Base-by-base conservation (phyloP, 2,113 vertebrate species). In the Malurus cyaneus region DNA sequence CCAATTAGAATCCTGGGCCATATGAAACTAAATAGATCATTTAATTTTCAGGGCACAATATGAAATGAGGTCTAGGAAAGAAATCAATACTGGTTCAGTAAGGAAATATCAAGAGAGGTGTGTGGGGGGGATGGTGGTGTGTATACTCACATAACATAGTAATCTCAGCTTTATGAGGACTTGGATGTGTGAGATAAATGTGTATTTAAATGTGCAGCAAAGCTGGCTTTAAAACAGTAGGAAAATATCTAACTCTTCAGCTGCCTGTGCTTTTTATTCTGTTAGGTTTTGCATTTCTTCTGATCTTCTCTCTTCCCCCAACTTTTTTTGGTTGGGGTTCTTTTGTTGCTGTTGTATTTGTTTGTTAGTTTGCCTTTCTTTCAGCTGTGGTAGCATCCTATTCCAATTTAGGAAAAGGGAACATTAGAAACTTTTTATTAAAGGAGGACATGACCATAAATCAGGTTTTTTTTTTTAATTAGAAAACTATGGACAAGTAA, bases 11-110 rank as follows among this genome's bases (percentile, higher is more conserved):
- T 96, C 93, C 91, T 96, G 89, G 92, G 80, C 93, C 88, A 91
- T 97, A 97, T 98, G 96, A 85, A 98, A 98, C 87, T 95, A 97
- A 98, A 97, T 97, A 97, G 94, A 98, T 97, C 87, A 97, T 97
- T 98, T 97, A 96, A 97, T 97, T 98, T 98, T 97, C 94, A 95
- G 91, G 91, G 62, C 91, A 96, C 86, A 94, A 96, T 97, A 97
- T 97, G 89, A 97, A 97, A 97, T 96, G 90, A 98, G 84, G 89
- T 94, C 91, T 96, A 89, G 80, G 88, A 74, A 80, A 96, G 95
- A 98, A 97, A 97, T 98, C 88, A 54, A 97, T 98, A 95, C 20
- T 69, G 32, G 77, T 92, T 94, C 41, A 94, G 80, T 36, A 94
- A 89, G 88, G 79, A 86, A 89, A 89, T 94, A 96, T 70, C 88